phyloP scores from a whole-genome alignment of 1,140 invertebrate genomes.

The Pogonomyrmex barbatus region DNA sequence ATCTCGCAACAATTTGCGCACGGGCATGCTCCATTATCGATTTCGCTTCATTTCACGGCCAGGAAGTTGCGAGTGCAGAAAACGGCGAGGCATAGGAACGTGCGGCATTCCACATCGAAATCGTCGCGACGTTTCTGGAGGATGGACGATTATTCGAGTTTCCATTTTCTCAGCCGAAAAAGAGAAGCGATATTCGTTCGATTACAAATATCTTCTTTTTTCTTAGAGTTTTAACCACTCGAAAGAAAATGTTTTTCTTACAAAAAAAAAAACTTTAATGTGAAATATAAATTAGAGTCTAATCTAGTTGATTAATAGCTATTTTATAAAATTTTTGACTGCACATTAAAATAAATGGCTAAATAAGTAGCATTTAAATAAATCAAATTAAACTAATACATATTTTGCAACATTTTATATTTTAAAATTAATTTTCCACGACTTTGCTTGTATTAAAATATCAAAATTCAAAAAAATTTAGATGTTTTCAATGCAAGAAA shows the following conservation, averaged over 20 bases:
- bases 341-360: too few relatives aligned
- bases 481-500: too few relatives aligned
- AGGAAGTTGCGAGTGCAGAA: constrained; percentile 20
- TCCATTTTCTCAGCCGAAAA: constrained; percentile 49
- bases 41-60: constrained; percentile 75
- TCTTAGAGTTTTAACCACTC: background rate
- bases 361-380: background rate
- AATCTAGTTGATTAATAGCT: background rate
- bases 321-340: background rate
- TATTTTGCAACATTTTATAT: background rate
- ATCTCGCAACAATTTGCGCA: constrained; percentile 74
- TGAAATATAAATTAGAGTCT: too few relatives aligned
- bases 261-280: background rate
- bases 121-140: constrained; percentile 59
- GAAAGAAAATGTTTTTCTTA: background rate
- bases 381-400: background rate
- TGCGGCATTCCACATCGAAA: constrained; percentile 62
- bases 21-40: constrained; percentile 74
- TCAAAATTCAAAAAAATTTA: background rate
- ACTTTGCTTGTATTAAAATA: background rate
- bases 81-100: constrained; percentile 38
- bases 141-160: constrained; percentile 72
- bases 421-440: background rate
- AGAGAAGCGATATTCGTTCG: background rate
- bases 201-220: background rate